Evolutionary conservation across 2,888 invertebrate genomes (phyloP), one percentile per base, ranked within the genome.

Genomic region (Apotomis turbidana): DNA sequence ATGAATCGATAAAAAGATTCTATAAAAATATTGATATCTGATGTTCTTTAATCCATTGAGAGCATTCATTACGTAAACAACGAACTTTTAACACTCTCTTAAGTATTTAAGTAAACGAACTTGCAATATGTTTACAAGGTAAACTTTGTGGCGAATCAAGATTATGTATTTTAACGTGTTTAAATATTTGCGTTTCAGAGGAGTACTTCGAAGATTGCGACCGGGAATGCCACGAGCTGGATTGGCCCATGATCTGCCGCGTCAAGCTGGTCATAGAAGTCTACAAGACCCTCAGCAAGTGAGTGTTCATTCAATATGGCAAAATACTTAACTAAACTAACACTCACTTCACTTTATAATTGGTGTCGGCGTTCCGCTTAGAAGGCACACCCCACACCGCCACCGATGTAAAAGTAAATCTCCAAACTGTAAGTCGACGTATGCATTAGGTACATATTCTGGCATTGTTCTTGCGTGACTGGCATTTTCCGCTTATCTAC

Each of bases 231-330:
- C 95, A 96, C 80, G 96, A 96, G 76, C 88, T 96, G 74, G 96
- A 95, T 81, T 96, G 96, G 95, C 96, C 96, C 3, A 96, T 96
- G 96, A 96, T 96, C 80, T 97, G 97, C 86, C 93, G 96, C 72
- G 95, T 97, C 75, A 96, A 96, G 88, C 92, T 97, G 78, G 95
- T 95, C 58, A 90, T 97, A 71, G 97, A 97, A 88, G 95, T 95
- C 77, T 96, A 96, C 83, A 95, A 95, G 83, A 95, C 96, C 4
- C 91, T 95, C 76, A 95, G 95, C 94, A 95, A 95, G 96, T 95
- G 89, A 93, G 94, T 89, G 61, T 44, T 58, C 49, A 73, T 36
- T 44, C 49, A 46, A 66, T 10, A 58, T 58, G 58, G 51, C n/a
- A 44, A 13, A 38, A 36, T 59, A 15, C 58, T 41, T 38, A 46